Conservation (phyloP, 2,113 vertebrate genomes). For the Herpailurus yagouaroundi region DNA sequence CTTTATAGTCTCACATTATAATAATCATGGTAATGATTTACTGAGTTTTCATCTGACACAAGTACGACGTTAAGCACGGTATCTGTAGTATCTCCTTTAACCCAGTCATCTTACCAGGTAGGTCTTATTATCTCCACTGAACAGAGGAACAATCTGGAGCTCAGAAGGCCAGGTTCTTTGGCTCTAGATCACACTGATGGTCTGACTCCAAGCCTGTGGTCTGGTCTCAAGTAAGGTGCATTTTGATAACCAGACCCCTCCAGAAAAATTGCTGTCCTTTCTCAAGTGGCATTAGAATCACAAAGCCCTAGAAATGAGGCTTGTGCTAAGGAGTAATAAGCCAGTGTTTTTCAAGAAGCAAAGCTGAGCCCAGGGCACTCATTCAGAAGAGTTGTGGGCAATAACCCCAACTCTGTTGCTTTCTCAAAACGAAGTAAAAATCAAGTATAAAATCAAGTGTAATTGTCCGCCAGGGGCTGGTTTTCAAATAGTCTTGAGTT, state of each 20-base stretch:
- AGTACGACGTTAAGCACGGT: not conserved
- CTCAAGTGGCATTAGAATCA: not conserved
- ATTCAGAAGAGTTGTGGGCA: not conserved
- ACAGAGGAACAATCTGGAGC: not conserved
- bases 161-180: not conserved
- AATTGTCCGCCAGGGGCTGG: not conserved
- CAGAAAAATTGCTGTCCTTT: not conserved
- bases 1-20: not conserved
- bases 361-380: not conserved
- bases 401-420: not conserved
- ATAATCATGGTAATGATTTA: not conserved
- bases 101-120: not conserved
- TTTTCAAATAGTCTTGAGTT: conserved; percentile 51
- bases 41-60: not conserved
- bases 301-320: not conserved
- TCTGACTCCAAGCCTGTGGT: not conserved
- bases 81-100: not conserved
- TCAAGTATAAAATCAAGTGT: not conserved
- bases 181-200: not conserved
- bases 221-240: not conserved
- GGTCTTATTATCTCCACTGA: not conserved
- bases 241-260: not conserved
- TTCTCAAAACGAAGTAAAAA: conserved; percentile 11
- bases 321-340: not conserved
- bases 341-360: not conserved